phyloP scores from a whole-genome alignment of 2,113 vertebrate species.

The Python bivittatus region DNA sequence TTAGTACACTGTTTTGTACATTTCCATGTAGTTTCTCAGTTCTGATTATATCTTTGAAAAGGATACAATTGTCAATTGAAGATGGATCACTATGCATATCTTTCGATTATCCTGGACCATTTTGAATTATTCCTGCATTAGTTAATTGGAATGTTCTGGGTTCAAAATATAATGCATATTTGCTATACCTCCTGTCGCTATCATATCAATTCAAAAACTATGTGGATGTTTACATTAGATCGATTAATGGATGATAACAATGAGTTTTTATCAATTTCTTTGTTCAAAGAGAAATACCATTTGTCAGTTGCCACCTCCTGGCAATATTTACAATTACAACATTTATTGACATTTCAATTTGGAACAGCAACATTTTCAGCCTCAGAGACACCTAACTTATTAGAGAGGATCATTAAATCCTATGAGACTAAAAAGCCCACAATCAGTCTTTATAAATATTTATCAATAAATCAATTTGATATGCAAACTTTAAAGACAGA shows the following conservation, averaged over 20 bases:
- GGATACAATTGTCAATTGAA: neutral
- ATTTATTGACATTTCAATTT: neutral
- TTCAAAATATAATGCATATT: neutral
- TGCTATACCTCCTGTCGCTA: neutral
- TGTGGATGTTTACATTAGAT: neutral
- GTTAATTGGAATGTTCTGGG: neutral
- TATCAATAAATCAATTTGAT: neutral
- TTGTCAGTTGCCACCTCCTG: neutral
- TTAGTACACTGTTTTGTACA: neutral
- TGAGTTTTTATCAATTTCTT: neutral
- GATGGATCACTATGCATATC: neutral
- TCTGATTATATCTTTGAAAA: neutral
- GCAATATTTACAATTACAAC: neutral
- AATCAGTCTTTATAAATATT: neutral
- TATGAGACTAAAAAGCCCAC: neutral
- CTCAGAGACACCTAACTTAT: neutral
- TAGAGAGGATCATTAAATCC: neutral
- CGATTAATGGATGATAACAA: neutral
- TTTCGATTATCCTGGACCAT: neutral
- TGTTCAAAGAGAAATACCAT: neutral
- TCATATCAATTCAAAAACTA: neutral
- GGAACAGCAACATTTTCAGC: neutral
- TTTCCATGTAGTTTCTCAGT: neutral
- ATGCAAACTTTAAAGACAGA: neutral
- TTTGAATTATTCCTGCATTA: neutral